Base-by-base conservation (phyloP, 1,140 invertebrate genomes). In the Dryas iulia region DNA sequence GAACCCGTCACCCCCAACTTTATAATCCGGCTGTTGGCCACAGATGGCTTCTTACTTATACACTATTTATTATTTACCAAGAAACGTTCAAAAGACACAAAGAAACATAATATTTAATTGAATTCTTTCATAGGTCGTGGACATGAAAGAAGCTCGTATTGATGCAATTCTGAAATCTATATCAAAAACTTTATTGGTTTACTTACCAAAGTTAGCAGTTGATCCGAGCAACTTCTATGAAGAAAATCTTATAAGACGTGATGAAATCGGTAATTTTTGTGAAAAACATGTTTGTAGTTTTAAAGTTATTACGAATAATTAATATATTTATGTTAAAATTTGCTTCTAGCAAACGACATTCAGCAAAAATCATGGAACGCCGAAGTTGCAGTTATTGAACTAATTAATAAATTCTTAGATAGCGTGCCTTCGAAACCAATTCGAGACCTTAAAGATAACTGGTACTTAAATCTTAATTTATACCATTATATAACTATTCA, bases 101-200 rank as follows among this genome's bases (percentile, higher is more conserved):
- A n/a, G n/a, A n/a, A n/a, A n/a, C n/a, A n/a, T n/a, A n/a, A n/a
- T n/a, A n/a, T n/a, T n/a, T n/a, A 8, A 39, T 7, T 21, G 8
- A 21, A 25, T 14, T 35, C 24, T 54, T 56, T 39, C 2, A 60
- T 69, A 94, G 89, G 93, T 96, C 0, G 93, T 94, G 52, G 96
- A 97, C 73, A 95, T 97, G 74, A 96, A 96, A 75, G 95, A 96
- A 83, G 94, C 95, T 57, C 93, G 95, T 72, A 94, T 97, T 25
- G 95, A 96, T 76, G 94, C 94, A 57, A 93, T 95, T 24, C 90
- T 97, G 18, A 89, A 94, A 26, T 94, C 93, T 0, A 95, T 97
- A 77, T 86, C 93, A 0, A 90, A 93, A 35, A 95, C 93, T 0
- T 85, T 92, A 39, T 87, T 97, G 14, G 93, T 96, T 14, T 94